Base-by-base conservation (phyloP, 2,888 invertebrate species). In the Deilephila porcellus region DNA sequence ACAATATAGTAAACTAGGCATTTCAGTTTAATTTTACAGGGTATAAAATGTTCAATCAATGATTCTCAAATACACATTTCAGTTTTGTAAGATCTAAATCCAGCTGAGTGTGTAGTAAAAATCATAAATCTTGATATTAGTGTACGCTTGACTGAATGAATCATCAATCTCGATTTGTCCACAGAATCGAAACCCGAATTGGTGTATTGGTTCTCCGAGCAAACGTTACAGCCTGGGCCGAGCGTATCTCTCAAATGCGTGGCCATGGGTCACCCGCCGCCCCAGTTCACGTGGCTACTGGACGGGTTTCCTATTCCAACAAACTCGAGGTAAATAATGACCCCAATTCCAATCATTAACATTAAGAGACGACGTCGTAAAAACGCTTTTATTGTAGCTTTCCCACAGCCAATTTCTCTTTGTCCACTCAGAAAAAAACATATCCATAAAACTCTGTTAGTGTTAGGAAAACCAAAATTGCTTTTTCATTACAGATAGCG, bases 191-290 rank as follows among this genome's bases (percentile, higher is more conserved):
- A 98, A 78, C 98, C 98, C 64, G 98, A 98, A 93, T 95, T 98
- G 83, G 96, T 97, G 81, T 98, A 98, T 95, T 98, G 97, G 96
- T 98, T 98, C 93, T 97, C 98, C 74, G 98, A 98, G 90, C 98
- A 98, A 92, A 98, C 98, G 14, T 93, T 98, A 76, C 98, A 98
- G 87, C 98, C 98, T 0, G 98, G 98, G 25, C 98, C 98, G 53
- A 97, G 97, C 78, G 97, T 98, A 70, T 98, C 98, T 29, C 95
- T 99, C 80, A 98, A 98, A 91, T 99, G 99, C 93, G 97, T 98
- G 76, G 98, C 98, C n/a, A 97, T 98, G 84, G 99, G 99, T 71
- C 98, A 98, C 91, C 99, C 99, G 8, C 97, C 98, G 71, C 99
- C 99, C 4, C 97, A 97, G 89, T 98, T 99, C 91, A 96, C 97